Conservation (phyloP, 53 echinoderm and acorn worm species). For the Actinopyga echinites region DNA sequence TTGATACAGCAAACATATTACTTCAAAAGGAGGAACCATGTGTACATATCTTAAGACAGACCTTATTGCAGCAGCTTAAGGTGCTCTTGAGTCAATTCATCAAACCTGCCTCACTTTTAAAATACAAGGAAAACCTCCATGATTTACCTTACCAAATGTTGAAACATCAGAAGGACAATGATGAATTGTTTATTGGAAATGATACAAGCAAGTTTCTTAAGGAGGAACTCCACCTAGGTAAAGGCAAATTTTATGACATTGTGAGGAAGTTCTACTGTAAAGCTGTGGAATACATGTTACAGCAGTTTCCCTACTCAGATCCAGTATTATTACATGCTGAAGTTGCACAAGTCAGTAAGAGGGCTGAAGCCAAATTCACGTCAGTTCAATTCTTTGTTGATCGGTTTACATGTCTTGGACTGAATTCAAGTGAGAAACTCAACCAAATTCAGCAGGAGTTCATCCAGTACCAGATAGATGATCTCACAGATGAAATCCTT, state of each 20-base stretch:
- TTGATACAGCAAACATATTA: conserved; percentile 52
- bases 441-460: conserved; percentile 54
- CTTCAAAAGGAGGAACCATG: conserved; percentile 54
- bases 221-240: background rate
- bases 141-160: too few species aligned
- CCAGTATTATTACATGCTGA: conserved; percentile 45
- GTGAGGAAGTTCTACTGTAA: conserved; percentile 31
- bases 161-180: too few species aligned
- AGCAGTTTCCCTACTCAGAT: conserved; percentile 53
- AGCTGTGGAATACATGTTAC: conserved; percentile 44
- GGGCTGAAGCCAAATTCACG: conserved; percentile 11
- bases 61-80: conserved; percentile 42
- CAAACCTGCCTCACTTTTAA: too few species aligned
- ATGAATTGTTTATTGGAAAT: too few species aligned
- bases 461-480: conserved; percentile 47
- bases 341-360: conserved; percentile 41
- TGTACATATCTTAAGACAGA: conserved; percentile 39
- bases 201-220: conserved; percentile 14
- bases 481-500: conserved; percentile 40
- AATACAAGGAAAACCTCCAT: too few species aligned
- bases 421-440: conserved; percentile 37
- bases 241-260: conserved; percentile 12
- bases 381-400: conserved; percentile 43
- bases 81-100: conserved; percentile 28
- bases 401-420: conserved; percentile 49